Evolutionary conservation across 2,113 vertebrate species (phyloP).

Genomic region (Platysternon megacephalum): DNA sequence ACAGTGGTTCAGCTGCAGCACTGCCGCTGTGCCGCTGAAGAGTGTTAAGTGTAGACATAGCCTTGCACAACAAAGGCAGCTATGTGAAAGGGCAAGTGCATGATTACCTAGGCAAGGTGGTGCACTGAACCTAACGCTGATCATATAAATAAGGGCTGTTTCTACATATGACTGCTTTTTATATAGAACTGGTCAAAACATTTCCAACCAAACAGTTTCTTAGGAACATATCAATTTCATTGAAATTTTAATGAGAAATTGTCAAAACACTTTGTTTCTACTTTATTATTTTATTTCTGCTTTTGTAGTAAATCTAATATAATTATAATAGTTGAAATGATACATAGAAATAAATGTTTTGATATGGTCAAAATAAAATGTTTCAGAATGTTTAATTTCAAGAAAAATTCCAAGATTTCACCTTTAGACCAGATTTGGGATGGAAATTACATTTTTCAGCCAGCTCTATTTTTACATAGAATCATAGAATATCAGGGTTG

Average conservation of each 20-base stretch:
- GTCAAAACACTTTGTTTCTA: background rate
- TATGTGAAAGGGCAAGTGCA: background rate
- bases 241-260: background rate
- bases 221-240: background rate
- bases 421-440: background rate
- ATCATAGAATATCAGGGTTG: too few species aligned
- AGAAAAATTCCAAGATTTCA: background rate
- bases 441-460: background rate
- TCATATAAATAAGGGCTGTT: background rate
- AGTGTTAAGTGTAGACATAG: background rate
- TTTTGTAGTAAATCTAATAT: background rate
- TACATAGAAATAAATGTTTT: background rate
- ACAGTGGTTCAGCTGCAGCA: background rate
- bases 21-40: background rate
- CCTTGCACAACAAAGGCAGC: background rate
- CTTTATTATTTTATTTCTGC: accelerated
- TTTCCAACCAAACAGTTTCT: background rate
- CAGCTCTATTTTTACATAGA: background rate
- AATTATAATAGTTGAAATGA: background rate
- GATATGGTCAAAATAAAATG: background rate
- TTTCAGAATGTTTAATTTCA: background rate
- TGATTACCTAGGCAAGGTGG: background rate
- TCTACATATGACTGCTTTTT: background rate
- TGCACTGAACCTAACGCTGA: background rate
- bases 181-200: background rate